These are phyloP conservation scores for Coccyzus lansbergi DNA, from an alignment of 2,797 vertebrate species.

Conservation along the genomic window DNA sequence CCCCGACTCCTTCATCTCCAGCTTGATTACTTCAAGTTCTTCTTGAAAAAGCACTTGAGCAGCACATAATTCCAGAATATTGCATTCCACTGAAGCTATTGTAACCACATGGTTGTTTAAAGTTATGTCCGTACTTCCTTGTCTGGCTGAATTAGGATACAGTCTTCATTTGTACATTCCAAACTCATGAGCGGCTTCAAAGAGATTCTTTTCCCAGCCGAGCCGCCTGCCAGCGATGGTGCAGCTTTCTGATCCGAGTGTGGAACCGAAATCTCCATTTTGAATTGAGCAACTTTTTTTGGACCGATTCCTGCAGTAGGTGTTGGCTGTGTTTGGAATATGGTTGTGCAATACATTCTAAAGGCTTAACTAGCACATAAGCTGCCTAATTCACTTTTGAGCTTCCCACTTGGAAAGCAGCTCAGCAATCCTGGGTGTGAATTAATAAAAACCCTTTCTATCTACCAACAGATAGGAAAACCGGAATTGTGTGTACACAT, in stretches of 20 bases:
- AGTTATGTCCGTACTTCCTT: conserved; percentile 41
- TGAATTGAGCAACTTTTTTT: background rate
- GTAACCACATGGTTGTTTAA: conserved; percentile 34
- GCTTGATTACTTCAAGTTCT: conserved; percentile 12
- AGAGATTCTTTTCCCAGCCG: conserved; percentile 22
- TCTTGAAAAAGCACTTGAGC: conserved; percentile 24
- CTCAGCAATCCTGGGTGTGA: background rate
- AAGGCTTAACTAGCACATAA: background rate
- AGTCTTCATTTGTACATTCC: conserved; percentile 58
- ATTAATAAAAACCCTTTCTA: background rate
- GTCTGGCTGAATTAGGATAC: conserved; percentile 54
- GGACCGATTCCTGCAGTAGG: background rate
- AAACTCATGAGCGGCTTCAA: conserved; percentile 59
- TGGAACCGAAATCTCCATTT: background rate
- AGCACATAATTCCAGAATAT: background rate
- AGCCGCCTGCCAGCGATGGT: background rate
- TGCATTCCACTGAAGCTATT: conserved; percentile 18
- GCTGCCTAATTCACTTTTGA: background rate
- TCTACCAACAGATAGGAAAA: background rate
- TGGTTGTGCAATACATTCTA: background rate
- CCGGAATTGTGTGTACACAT: background rate
- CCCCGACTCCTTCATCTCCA: background rate
- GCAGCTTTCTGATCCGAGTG: background rate
- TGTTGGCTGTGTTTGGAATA: background rate
- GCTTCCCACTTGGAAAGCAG: background rate